Percentiles rank a stretch among this genome's conserved stretches.
These are phyloP conservation scores for Agonopterix arenella DNA, from an alignment of 2,888 invertebrate genomes.

Conservation along the genomic window DNA sequence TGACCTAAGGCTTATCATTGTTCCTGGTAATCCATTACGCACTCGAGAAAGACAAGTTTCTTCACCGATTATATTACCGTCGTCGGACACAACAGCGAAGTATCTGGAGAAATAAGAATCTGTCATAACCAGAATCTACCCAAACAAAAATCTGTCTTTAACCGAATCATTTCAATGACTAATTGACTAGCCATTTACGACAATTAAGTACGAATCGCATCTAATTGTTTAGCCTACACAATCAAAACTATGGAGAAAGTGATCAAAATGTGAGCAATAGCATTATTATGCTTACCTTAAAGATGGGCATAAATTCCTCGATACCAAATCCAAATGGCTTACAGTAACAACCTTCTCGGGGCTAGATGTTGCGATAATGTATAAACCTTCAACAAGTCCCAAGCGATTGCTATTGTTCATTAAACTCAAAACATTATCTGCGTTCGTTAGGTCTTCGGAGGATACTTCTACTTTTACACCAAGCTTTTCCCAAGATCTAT, in stretches of 20 bases:
- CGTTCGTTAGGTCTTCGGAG: slow-evolving; percentile 6
- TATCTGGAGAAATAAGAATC: not conserved
- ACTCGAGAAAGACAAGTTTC: not conserved
- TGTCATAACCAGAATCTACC: no score
- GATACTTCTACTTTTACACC: slow-evolving; percentile 17
- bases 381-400: slow-evolving; percentile 28
- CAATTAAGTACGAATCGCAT: no score
- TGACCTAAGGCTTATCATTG: not conserved
- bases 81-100: not conserved
- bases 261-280: not conserved
- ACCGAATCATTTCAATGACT: no score
- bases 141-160: no score
- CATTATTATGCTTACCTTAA: slow-evolving; percentile 22
- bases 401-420: slow-evolving; percentile 16
- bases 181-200: no score
- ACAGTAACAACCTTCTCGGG: slow-evolving; percentile 5
- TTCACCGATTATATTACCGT: not conserved
- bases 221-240: no score
- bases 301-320: slow-evolving; percentile 24
- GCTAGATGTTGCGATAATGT: slow-evolving; percentile 12
- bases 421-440: slow-evolving; percentile 12
- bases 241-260: no score
- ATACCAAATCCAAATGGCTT: slow-evolving; percentile 22
- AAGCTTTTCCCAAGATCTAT: slow-evolving; percentile 21
- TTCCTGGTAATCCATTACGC: not conserved